These are phyloP conservation scores for Dermolepida albohirtum DNA, from an alignment of 2,888 invertebrate species.

Conservation along the genomic window DNA sequence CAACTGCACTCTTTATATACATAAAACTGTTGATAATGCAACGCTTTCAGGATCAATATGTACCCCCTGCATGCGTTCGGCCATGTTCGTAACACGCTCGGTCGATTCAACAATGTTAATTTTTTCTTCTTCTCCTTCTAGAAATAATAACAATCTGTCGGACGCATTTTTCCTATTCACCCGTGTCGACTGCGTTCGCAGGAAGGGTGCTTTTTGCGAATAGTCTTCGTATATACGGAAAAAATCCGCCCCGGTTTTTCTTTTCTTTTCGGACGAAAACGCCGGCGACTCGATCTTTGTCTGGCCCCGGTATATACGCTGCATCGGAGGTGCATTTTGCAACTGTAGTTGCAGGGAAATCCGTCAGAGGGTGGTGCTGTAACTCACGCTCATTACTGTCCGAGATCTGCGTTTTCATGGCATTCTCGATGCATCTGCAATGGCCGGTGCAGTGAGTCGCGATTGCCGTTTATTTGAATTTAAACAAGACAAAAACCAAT, in stretches of 20 bases:
- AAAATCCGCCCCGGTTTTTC: constrained; percentile 2
- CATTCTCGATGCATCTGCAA: constrained; percentile 42
- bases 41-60: constrained; percentile 47
- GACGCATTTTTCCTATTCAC: background rate
- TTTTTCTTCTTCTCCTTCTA: constrained; percentile 5
- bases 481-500: background rate
- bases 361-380: constrained; percentile 31
- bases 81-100: constrained; percentile 41
- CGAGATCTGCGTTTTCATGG: constrained; percentile 33
- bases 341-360: constrained; percentile 16
- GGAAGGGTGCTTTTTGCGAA: background rate
- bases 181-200: background rate
- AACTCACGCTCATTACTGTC: constrained; percentile 10
- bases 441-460: constrained; percentile 31
- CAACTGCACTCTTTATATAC: constrained; percentile 45
- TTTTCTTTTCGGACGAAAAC: background rate
- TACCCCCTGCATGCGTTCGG: constrained; percentile 40
- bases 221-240: background rate
- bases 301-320: background rate
- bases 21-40: constrained; percentile 46
- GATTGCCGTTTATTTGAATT: background rate
- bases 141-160: background rate
- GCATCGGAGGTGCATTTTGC: constrained; percentile 30
- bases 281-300: too few relatives aligned
- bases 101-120: constrained; percentile 20